Evolutionary conservation across 2,797 vertebrate genomes (phyloP).

Genomic region (Hoplostethus atlanticus): DNA sequence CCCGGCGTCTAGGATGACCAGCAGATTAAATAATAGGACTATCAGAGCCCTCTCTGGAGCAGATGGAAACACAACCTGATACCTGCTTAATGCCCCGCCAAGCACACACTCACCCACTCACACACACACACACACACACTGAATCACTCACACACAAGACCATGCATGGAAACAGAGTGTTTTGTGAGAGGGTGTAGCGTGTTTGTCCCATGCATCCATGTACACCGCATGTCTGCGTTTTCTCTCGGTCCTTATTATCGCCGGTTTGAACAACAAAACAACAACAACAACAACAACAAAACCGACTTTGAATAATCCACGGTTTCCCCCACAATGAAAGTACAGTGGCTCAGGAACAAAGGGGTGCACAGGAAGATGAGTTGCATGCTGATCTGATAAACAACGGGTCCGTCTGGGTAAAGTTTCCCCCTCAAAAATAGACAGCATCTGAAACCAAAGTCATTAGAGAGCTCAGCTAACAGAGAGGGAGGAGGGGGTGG

Average conservation of each 20-base stretch:
- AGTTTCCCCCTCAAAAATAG: conserved; percentile 52
- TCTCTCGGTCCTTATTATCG: conserved; percentile 22
- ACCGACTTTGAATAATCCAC: too few relatives aligned
- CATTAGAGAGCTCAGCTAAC: conserved; percentile 63
- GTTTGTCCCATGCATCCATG: conserved; percentile 21
- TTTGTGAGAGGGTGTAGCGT: neutral
- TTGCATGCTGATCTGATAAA: conserved; percentile 69
- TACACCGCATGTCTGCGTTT: conserved; percentile 36
- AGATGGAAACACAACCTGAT: conserved; percentile 86
- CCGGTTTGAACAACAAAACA: neutral
- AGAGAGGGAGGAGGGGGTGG: conserved; percentile 7
- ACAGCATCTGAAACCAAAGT: conserved; percentile 69
- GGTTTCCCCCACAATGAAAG: conserved; percentile 22
- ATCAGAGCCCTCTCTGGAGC: conserved; percentile 82
- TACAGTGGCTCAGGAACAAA: conserved; percentile 16
- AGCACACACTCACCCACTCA: conserved; percentile 26
- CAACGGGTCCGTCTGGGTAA: conserved; percentile 55
- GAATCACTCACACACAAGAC: conserved; percentile 18
- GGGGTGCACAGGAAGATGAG: conserved; percentile 42
- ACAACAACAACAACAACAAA: too few relatives aligned
- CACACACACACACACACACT: conserved; percentile 40
- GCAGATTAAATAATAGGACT: conserved; percentile 86
- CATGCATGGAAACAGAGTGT: neutral
- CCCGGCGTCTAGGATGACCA: conserved; percentile 82
- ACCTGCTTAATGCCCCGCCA: conserved; percentile 79